Percentiles rank a stretch among this genome's conserved stretches.
These are phyloP conservation scores for Saxidomus purpurata DNA, from an alignment of 1,140 invertebrate genomes.

Conservation along the genomic window DNA sequence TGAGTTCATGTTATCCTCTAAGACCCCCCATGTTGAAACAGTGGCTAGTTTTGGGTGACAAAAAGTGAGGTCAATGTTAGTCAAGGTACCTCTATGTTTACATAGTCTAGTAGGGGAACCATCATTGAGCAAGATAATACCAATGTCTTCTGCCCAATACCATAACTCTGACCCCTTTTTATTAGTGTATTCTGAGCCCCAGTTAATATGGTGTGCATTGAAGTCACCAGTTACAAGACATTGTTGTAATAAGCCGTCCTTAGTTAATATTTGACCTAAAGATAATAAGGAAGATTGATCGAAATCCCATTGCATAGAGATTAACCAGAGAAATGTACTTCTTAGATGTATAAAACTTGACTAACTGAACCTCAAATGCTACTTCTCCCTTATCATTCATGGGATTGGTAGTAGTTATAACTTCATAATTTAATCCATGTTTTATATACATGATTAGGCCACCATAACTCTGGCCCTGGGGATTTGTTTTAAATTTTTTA, in stretches of 20 bases:
- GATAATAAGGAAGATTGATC: neutral
- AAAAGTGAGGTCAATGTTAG: neutral
- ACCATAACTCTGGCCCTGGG: too few species aligned
- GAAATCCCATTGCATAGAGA: neutral
- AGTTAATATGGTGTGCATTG: neutral
- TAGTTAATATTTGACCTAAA: neutral
- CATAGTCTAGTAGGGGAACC: neutral
- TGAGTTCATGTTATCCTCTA: neutral
- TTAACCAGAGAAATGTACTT: neutral
- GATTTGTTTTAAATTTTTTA: too few species aligned
- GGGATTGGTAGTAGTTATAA: too few species aligned
- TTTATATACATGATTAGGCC: too few species aligned
- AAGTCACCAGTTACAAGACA: neutral
- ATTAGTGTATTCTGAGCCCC: neutral
- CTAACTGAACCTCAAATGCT: neutral
- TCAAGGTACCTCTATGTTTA: neutral
- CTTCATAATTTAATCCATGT: too few species aligned
- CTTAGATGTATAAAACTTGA: neutral
- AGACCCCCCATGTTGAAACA: neutral
- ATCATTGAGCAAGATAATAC: neutral
- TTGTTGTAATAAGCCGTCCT: neutral
- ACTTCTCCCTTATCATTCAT: too few species aligned
- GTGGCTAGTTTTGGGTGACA: neutral
- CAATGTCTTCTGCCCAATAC: neutral
- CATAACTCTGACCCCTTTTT: neutral